phyloP scores from a whole-genome alignment of 2,113 vertebrate species.

The Pavo muticus region DNA sequence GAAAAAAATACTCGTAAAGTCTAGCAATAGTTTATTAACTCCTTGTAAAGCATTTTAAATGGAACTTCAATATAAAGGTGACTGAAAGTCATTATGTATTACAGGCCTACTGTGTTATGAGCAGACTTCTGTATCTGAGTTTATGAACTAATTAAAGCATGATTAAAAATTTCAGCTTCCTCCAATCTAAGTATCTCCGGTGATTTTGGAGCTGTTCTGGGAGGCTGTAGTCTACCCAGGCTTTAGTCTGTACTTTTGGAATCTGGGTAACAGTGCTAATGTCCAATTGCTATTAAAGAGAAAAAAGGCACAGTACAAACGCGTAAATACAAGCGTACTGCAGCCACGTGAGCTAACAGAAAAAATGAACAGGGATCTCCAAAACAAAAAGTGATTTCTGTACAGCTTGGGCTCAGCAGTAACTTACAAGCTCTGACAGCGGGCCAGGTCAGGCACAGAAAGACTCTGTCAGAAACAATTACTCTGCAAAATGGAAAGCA shows the following conservation, averaged over 20 bases:
- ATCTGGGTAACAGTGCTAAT: background rate
- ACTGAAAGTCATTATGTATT: slow-evolving; percentile 7
- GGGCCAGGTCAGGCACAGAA: background rate
- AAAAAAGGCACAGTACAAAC: background rate
- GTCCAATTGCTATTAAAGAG: background rate
- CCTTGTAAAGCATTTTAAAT: slow-evolving; percentile 21
- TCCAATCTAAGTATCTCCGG: background rate
- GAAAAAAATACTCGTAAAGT: slow-evolving; percentile 28
- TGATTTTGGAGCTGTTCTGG: background rate
- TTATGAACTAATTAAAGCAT: slow-evolving; percentile 31
- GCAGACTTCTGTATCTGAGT: background rate
- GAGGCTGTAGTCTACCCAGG: background rate
- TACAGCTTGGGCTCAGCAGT: background rate
- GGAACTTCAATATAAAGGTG: slow-evolving; percentile 51
- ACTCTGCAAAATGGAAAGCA: slow-evolving; percentile 43
- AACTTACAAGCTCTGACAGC: background rate
- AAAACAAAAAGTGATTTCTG: background rate
- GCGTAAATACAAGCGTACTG: background rate
- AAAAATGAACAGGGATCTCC: rapidly evolving
- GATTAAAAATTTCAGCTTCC: slow-evolving; percentile 5
- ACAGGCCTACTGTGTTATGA: background rate
- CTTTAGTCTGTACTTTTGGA: background rate
- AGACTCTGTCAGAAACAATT: slow-evolving; percentile 17
- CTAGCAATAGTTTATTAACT: background rate
- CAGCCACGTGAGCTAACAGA: background rate